phyloP scores from a whole-genome alignment of 2,113 vertebrate genomes.

The Xiphias gladius region DNA sequence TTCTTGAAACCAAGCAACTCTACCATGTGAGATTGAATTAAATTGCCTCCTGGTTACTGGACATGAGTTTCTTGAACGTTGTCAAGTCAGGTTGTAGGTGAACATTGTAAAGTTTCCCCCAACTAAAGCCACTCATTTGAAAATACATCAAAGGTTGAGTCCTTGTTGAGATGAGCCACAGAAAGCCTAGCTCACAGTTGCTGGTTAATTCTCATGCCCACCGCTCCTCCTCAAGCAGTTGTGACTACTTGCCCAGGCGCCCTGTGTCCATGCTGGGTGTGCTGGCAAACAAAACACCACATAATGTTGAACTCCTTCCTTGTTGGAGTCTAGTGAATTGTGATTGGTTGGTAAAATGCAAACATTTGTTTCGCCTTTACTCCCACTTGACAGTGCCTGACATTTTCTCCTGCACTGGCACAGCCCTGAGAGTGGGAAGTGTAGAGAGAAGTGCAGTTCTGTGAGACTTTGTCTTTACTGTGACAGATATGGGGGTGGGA shows the following conservation, averaged over 20 bases:
- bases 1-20: background rate
- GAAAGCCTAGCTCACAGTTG: conserved; percentile 28
- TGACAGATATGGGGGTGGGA: conserved; percentile 60
- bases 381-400: conserved; percentile 74
- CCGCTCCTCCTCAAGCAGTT: conserved; percentile 36
- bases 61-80: conserved; percentile 20
- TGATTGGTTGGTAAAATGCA: conserved; percentile 69
- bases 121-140: background rate
- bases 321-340: conserved; percentile 49
- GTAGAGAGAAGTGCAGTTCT: conserved; percentile 65
- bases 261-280: conserved; percentile 47
- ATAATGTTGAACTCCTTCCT: conserved; percentile 52
- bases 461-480: conserved; percentile 62
- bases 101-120: conserved; percentile 19
- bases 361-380: conserved; percentile 74
- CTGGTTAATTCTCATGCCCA: conserved; percentile 33
- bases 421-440: conserved; percentile 72
- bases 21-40: conserved; percentile 12
- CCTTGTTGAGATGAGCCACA: conserved; percentile 31
- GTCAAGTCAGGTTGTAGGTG: conserved; percentile 7
- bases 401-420: conserved; percentile 69
- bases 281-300: conserved; percentile 56
- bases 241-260: conserved; percentile 35
- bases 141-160: conserved; percentile 24
- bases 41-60: conserved; percentile 3